Conservation (phyloP, 2,888 invertebrate genomes). For the Ornithoptera alexandrae region DNA sequence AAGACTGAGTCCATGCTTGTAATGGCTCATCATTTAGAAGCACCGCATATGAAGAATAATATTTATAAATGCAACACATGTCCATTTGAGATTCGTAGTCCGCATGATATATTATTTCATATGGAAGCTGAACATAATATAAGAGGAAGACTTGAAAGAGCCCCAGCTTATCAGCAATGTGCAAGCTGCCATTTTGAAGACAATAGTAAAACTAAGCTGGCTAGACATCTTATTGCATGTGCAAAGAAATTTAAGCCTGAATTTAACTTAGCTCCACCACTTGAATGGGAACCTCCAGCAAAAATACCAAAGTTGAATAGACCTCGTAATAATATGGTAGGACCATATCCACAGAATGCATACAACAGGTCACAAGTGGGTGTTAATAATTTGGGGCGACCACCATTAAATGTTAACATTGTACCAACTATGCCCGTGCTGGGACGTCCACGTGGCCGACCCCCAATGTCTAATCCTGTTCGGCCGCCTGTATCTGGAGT, state of each 20-base stretch:
- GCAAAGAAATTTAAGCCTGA: constrained; percentile 95
- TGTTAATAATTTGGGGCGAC: constrained; percentile 65
- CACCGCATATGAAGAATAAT: constrained; percentile 94
- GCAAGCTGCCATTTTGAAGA: constrained; percentile 97
- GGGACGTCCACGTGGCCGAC: constrained; percentile 73
- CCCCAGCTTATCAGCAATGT: constrained; percentile 95
- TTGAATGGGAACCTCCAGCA: constrained; percentile 96
- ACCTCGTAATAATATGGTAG: constrained; percentile 66
- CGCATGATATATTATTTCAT: constrained; percentile 94
- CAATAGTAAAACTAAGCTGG: constrained; percentile 94
- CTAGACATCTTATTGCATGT: constrained; percentile 93
- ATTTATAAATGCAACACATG: constrained; percentile 94
- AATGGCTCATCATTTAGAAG: constrained; percentile 94
- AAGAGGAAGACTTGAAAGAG: constrained; percentile 92
- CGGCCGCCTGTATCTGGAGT: constrained; percentile 69
- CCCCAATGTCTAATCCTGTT: constrained; percentile 56
- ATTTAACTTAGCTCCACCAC: constrained; percentile 90
- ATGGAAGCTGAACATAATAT: constrained; percentile 96
- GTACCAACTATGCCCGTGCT: constrained; percentile 57
- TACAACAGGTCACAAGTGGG: constrained; percentile 74
- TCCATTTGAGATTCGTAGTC: constrained; percentile 90
- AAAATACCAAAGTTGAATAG: constrained; percentile 88
- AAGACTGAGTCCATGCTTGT: constrained; percentile 93
- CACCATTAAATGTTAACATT: constrained; percentile 53
- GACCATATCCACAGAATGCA: constrained; percentile 69